These are phyloP conservation scores for Ctenochaetus hawaiiensis DNA, from an alignment of 2,797 vertebrate species.

Conservation along the genomic window DNA sequence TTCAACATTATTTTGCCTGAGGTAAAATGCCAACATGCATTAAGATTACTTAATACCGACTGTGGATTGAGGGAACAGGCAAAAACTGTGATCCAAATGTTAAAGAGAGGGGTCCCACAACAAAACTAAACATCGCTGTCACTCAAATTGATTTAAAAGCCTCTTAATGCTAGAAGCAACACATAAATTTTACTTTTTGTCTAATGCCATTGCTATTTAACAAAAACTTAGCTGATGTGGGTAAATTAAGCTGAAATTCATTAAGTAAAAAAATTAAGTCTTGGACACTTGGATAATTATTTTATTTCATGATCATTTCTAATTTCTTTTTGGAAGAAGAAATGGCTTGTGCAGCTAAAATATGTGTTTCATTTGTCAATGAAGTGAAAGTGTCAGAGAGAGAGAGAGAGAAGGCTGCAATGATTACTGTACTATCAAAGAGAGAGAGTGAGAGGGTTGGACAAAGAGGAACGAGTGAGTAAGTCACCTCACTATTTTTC, in stretches of 20 bases:
- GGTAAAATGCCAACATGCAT: background rate
- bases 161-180: background rate
- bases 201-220: no score
- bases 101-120: no score
- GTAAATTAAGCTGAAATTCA: no score
- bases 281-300: slow-evolving; percentile 1
- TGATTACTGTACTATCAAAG: slow-evolving; percentile 32
- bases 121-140: no score
- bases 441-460: background rate
- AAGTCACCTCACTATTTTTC: slow-evolving; percentile 50
- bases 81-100: background rate
- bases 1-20: background rate
- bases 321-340: background rate
- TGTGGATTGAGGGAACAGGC: background rate
- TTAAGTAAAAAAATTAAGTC: no score
- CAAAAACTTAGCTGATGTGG: background rate
- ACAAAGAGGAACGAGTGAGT: slow-evolving; percentile 21
- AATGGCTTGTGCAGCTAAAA: background rate
- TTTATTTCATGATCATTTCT: slow-evolving; percentile 1
- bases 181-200: background rate
- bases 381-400: background rate
- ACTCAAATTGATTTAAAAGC: background rate
- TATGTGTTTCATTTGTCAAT: background rate
- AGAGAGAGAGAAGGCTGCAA: slow-evolving; percentile 16
- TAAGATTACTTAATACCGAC: background rate